Conservation (phyloP, 2,113 vertebrate species). For the Labeo catla region DNA sequence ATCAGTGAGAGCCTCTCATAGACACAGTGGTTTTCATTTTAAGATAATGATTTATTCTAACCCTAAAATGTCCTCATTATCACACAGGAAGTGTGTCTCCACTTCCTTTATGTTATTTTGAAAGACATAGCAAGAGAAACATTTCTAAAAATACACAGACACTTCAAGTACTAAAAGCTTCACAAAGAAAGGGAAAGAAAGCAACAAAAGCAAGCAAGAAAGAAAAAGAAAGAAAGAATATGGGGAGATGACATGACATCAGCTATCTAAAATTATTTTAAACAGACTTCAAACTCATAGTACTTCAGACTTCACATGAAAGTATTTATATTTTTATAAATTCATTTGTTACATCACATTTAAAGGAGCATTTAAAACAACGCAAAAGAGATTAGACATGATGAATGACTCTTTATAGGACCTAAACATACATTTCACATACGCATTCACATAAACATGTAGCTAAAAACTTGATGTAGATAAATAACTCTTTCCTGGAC, state of each 20-base stretch:
- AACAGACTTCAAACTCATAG: not conserved
- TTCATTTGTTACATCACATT: not conserved
- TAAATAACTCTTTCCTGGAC: not conserved
- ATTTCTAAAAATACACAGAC: conserved; percentile 8
- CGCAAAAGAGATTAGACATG: too few species aligned
- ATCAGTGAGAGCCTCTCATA: not conserved
- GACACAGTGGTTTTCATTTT: not conserved
- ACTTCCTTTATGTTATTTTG: not conserved
- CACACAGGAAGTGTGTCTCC: not conserved
- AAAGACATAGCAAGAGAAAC: not conserved
- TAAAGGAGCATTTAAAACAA: not conserved
- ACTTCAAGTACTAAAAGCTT: not conserved
- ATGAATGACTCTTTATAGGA: too few species aligned
- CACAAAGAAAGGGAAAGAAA: not conserved
- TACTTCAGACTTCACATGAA: not conserved
- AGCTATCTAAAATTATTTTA: too few species aligned
- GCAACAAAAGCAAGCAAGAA: not conserved
- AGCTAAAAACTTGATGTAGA: not conserved
- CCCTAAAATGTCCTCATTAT: not conserved
- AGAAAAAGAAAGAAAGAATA: too few species aligned
- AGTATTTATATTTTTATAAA: not conserved
- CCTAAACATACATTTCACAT: not conserved
- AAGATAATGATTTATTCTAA: not conserved
- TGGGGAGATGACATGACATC: not conserved
- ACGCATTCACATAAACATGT: not conserved